A percentile compares a stretch with the other conserved stretches of the same genome.
Conservation (phyloP, 2,113 vertebrate species). For the Melozone crissalis region DNA sequence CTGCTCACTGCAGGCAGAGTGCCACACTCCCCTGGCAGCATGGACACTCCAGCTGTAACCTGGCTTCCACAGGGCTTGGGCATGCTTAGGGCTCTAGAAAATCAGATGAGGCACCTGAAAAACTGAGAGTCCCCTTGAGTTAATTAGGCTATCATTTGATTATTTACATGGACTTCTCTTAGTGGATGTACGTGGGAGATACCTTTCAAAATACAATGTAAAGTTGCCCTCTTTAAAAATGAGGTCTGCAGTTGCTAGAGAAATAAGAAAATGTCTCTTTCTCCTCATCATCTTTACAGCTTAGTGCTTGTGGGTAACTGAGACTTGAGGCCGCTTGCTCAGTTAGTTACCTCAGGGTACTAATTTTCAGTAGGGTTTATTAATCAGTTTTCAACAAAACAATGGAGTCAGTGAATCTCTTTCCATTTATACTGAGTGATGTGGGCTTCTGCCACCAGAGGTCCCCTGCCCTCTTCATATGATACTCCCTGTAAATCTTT, state of each 20-base stretch:
- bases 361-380: not conserved
- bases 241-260: not conserved
- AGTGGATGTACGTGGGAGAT: not conserved
- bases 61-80: not conserved
- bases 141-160: accelerated
- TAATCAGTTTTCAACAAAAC: not conserved
- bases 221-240: not conserved
- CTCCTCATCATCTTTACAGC: not conserved
- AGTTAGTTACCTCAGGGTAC: not conserved
- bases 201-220: not conserved
- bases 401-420: not conserved
- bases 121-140: not conserved
- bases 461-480: not conserved
- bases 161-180: not conserved
- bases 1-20: not conserved
- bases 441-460: not conserved
- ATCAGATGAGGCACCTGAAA: not conserved
- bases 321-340: not conserved
- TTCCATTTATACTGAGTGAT: not conserved
- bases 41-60: not conserved
- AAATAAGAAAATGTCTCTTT: not conserved
- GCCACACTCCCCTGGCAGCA: not conserved
- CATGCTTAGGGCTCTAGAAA: not conserved
- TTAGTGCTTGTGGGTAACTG: not conserved
- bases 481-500: not conserved